Base-by-base conservation (phyloP, 2,113 vertebrate species). In the Petrocephalus zakoni region DNA sequence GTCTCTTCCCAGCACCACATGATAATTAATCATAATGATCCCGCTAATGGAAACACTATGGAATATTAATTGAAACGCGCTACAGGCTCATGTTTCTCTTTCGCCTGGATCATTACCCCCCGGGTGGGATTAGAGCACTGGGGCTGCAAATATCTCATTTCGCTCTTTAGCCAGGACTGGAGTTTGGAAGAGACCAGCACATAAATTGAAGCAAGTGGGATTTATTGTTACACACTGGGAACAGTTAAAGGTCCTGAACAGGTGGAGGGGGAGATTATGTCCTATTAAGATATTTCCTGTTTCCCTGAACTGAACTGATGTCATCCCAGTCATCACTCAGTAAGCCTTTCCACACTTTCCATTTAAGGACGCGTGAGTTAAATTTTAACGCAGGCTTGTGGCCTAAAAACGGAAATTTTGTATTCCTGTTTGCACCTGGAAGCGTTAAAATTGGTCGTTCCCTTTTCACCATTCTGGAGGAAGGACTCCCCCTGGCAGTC, bases 91-190 rank as follows among this genome's bases (percentile, higher is more conserved):
- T 90, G 89, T 91, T 92, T 91, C 86, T 91, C 89, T 91, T 90
- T 93, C 89, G 91, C 86, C 90, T 89, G 86, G 88, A 90, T 93
- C 91, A 93, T 94, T 93, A 93, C 93, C 92, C 91, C 87, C 89
- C 56, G 11, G 89, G 92, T 90, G n/a, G 87, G 92, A 94, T 94
- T 92, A 93, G 89, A 78, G 91, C 89, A 89, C 90, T 90, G 72
- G 49, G 84, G 90, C 89, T 51, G 82, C 46, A 87, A 86, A 90
- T 92, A 72, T 89, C 87, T 87, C 22, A n/a, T 89, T 91, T 88
- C 87, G 72, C 51, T 90, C 87, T 92, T 46, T 87, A 88, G 91
- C 88, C 87, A 13, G 88, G 21, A 86, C 42, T 19, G 46, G 42
- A 21, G 22, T 42, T 21, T 68, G 21, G 22, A 25, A 11, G 86